Conservation (phyloP, 2,888 invertebrate species). For the Helobdella robusta region DNA sequence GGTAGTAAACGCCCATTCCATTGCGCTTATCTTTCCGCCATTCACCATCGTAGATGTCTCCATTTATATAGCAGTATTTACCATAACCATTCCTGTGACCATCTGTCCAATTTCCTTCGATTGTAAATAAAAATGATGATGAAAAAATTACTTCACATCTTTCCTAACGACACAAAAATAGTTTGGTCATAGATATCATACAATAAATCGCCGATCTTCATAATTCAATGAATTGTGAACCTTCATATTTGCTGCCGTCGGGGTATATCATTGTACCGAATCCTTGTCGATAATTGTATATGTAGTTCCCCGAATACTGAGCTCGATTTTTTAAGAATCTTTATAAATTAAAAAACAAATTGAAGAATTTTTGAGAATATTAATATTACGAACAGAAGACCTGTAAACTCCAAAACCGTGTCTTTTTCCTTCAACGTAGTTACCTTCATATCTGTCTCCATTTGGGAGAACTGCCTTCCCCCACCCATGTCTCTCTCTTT, state of each 20-base stretch:
- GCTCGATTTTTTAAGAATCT: conserved; percentile 48
- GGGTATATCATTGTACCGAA: conserved; percentile 73
- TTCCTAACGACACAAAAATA: too few species aligned
- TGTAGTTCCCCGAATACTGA: conserved; percentile 68
- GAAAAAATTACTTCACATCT: too few species aligned
- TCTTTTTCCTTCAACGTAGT: conserved; percentile 69
- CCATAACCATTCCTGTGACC: conserved; percentile 49
- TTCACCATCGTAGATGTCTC: conserved; percentile 49
- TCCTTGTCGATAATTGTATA: conserved; percentile 69
- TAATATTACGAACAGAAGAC: conserved; percentile 34
- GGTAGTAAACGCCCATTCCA: conserved; percentile 48
- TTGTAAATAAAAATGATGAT: conserved; percentile 9
- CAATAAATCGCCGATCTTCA: too few species aligned
- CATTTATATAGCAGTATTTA: conserved; percentile 48
- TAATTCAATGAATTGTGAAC: too few species aligned
- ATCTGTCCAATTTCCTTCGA: conserved; percentile 48
- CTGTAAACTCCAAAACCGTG: conserved; percentile 72
- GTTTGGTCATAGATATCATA: too few species aligned
- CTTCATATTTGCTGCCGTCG: conserved; percentile 76
- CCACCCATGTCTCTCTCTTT: conserved; percentile 69
- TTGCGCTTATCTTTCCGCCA: conserved; percentile 49
- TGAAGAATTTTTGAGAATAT: background rate
- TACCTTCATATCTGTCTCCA: conserved; percentile 75
- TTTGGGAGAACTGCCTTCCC: conserved; percentile 77
- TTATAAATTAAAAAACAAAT: conserved; percentile 6